These are phyloP conservation scores for Acanthococcus lagerstroemiae DNA, from an alignment of 2,888 invertebrate genomes.

Conservation along the genomic window DNA sequence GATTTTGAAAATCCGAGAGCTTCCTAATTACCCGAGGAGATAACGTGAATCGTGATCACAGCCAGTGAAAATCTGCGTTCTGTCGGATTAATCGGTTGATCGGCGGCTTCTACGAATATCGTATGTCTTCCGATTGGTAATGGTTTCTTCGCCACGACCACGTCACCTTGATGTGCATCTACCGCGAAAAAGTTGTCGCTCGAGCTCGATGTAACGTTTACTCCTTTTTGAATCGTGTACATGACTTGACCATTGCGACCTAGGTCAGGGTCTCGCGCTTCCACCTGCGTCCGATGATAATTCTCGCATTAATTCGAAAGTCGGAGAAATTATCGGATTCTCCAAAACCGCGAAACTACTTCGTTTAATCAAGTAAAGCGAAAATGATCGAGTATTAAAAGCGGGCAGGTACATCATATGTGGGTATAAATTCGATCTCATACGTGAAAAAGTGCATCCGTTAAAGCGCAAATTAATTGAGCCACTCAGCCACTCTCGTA, in stretches of 20 bases:
- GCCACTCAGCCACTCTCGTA: too few relatives aligned
- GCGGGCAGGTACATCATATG: too few relatives aligned
- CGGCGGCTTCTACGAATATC: constrained; percentile 71
- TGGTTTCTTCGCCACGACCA: constrained; percentile 54
- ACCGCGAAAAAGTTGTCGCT: constrained; percentile 57
- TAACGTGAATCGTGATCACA: constrained; percentile 72
- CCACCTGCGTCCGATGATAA: constrained; percentile 44
- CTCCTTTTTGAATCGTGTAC: constrained; percentile 51
- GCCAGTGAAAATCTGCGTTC: constrained; percentile 71
- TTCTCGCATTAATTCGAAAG: neutral
- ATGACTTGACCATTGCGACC: constrained; percentile 65
- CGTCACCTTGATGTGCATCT: constrained; percentile 58
- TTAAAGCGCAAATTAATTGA: too few relatives aligned
- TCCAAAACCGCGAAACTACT: too few relatives aligned
- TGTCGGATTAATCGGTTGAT: constrained; percentile 72
- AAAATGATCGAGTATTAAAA: neutral
- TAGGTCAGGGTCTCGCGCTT: constrained; percentile 71
- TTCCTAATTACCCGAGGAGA: constrained; percentile 44
- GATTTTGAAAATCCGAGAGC: too few relatives aligned
- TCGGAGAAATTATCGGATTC: neutral
- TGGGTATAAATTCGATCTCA: too few relatives aligned
- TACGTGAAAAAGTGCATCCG: too few relatives aligned
- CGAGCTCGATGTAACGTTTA: constrained; percentile 3
- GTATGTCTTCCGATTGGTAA: constrained; percentile 63
- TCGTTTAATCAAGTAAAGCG: too few relatives aligned